Conservation (phyloP, 2,113 vertebrate species). For the Limnothrissa miodon region DNA sequence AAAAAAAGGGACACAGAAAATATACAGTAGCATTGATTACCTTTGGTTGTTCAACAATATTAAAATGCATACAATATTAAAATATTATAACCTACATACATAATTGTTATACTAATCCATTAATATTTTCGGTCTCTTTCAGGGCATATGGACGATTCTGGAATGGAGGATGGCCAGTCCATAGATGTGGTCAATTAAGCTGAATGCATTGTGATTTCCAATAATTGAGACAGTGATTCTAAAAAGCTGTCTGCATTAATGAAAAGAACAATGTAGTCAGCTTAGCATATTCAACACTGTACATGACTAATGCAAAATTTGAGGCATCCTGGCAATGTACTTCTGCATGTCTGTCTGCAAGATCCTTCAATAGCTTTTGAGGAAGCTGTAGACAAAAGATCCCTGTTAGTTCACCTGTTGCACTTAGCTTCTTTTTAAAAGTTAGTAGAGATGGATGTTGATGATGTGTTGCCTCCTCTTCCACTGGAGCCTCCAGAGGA, state of each 20-base stretch:
- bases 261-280: slow-evolving; percentile 99
- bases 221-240: slow-evolving; percentile 99
- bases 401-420: slow-evolving; percentile 20
- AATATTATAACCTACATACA: too few species aligned
- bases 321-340: slow-evolving; percentile 10
- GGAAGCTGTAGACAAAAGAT: not conserved
- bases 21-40: too few species aligned
- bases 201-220: slow-evolving; percentile 99
- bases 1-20: too few species aligned
- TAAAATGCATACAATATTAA: too few species aligned
- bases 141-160: slow-evolving; percentile 75
- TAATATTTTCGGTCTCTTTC: slow-evolving; percentile 55
- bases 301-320: slow-evolving; percentile 49
- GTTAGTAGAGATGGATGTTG: slow-evolving; percentile 82
- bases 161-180: slow-evolving; percentile 79
- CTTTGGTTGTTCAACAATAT: too few species aligned
- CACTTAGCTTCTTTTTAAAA: slow-evolving; percentile 42
- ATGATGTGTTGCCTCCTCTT: slow-evolving; percentile 87
- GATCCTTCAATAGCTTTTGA: not conserved
- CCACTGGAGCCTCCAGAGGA: slow-evolving; percentile 87
- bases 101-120: slow-evolving; percentile 15
- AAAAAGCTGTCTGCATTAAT: slow-evolving; percentile 99
- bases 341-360: slow-evolving; percentile 9
- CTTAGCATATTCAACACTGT: slow-evolving; percentile 96
- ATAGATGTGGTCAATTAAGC: slow-evolving; percentile 87